Evolutionary conservation across 2,797 vertebrate genomes (phyloP), one percentile per base, ranked within the genome.

Genomic region (Oceanodroma leucorhoa): DNA sequence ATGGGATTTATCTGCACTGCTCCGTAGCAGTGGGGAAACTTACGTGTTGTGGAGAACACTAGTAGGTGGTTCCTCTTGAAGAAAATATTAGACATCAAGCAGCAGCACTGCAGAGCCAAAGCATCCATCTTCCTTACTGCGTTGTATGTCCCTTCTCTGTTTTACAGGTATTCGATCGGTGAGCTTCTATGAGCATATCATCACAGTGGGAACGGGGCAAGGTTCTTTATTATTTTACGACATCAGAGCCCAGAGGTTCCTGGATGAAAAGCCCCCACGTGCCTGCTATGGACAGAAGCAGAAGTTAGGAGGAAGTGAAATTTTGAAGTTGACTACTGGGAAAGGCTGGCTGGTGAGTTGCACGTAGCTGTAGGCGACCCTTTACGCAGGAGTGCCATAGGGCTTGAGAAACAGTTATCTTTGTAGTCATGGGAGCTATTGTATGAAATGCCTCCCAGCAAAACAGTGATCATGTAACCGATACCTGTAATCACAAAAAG

Each of bases 151-250:
- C 14, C 64, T 70, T 75, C 62, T 84, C 48, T 73, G 32, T 75
- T 54, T 43, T 46, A 84, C 95, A 99, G 99, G 99, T 36, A 99
- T 99, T 96, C 99, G 99, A 11, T 99, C 99, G 0, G 99, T 99
- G 96, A 99, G 99, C 97, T 99, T 99, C 98, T 99, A 99, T 1
- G 99, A 99, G 95, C 99, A 99, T 97, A 99, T 99, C 34, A 99
- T 99, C 96, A 99, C 99, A 1, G 99, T 99, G 96, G 99, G 99
- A 70, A 99, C 99, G 0, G 99, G 99, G 32, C 99, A 99, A 70
- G 99, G 99, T 21, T 99, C 99, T 40, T 97, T 99, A 54, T 97
- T 99, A 48, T 99, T 99, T 96, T 99, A 99, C 3, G 99, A 99
- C 94, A 99, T 99, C 97, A 98, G 99, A 94, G 99, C 99, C 88